Percentiles rank a stretch among this genome's conserved stretches.
Conservation (phyloP, 2,888 invertebrate species). For the Halictus quadricinctus region DNA sequence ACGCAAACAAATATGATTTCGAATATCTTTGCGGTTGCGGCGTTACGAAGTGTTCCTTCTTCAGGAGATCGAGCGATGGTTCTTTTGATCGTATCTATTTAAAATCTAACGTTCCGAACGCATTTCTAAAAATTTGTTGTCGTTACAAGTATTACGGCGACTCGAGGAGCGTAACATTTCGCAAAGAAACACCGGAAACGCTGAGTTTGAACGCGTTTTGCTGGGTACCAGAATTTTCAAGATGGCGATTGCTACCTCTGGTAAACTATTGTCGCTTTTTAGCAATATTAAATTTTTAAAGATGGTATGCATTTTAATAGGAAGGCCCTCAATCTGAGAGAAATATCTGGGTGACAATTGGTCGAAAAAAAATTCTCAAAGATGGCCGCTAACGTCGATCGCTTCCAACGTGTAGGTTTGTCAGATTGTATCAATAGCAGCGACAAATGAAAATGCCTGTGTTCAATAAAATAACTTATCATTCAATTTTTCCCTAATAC, state of each 20-base stretch:
- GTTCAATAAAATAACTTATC: constrained; percentile 35
- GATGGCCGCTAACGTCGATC: constrained; percentile 33
- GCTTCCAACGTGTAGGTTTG: constrained; percentile 25
- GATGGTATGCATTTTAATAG: neutral
- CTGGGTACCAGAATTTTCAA: neutral
- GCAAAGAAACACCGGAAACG: neutral
- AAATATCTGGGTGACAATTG: neutral
- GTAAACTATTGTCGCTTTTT: neutral
- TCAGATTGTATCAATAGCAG: constrained; percentile 24
- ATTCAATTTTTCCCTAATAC: constrained; percentile 37
- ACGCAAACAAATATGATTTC: constrained; percentile 12
- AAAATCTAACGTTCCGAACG: neutral
- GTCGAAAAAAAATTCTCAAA: neutral
- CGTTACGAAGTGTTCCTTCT: neutral
- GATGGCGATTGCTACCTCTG: neutral
- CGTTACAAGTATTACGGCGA: neutral
- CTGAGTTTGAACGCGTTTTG: neutral
- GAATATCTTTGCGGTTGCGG: neutral
- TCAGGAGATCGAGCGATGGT: neutral
- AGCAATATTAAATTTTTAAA: neutral
- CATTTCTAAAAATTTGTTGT: neutral
- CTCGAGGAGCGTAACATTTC: neutral
- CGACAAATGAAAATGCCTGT: constrained; percentile 23
- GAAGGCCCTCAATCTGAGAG: neutral
- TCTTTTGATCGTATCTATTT: neutral